These are phyloP conservation scores for Zaprionus davidi DNA, from an alignment of 1,140 invertebrate species.

Conservation along the genomic window DNA sequence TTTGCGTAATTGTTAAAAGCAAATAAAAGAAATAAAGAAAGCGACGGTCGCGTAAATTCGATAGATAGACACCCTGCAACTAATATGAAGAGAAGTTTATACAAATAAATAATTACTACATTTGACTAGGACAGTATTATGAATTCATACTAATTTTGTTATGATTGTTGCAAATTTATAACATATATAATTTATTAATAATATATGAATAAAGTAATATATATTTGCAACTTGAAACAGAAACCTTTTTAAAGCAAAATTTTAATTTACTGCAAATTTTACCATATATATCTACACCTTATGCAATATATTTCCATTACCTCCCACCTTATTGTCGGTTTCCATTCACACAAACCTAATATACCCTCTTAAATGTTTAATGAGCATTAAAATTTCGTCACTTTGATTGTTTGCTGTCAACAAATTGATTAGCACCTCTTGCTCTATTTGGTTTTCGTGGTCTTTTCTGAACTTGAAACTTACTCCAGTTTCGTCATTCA, in stretches of 20 bases:
- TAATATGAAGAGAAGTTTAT: background rate
- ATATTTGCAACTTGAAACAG: too few species aligned
- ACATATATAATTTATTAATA: too few species aligned
- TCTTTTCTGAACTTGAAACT: constrained; percentile 9
- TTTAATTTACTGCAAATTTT: too few species aligned
- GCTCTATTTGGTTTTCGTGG: constrained; percentile 18
- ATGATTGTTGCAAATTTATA: too few species aligned
- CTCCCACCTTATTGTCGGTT: too few species aligned
- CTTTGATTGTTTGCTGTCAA: constrained; percentile 43
- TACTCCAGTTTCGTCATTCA: background rate
- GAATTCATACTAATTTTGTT: background rate
- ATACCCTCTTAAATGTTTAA: background rate
- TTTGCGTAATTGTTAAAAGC: constrained; percentile 70
- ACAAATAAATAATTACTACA: too few species aligned
- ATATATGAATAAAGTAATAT: too few species aligned
- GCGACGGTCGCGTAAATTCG: background rate
- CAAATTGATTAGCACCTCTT: constrained; percentile 45
- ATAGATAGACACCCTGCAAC: background rate
- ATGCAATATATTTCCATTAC: too few species aligned
- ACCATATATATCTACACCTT: too few species aligned
- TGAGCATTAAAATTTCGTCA: constrained; percentile 61
- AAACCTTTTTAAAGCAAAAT: too few species aligned
- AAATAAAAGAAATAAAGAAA: constrained; percentile 11
- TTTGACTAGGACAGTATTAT: background rate
- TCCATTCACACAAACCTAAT: background rate